A percentile compares a stretch with the other conserved stretches of the same genome.
Evolutionary conservation across 2,113 vertebrate species (phyloP).

Genomic region (Leuciscus idus): DNA sequence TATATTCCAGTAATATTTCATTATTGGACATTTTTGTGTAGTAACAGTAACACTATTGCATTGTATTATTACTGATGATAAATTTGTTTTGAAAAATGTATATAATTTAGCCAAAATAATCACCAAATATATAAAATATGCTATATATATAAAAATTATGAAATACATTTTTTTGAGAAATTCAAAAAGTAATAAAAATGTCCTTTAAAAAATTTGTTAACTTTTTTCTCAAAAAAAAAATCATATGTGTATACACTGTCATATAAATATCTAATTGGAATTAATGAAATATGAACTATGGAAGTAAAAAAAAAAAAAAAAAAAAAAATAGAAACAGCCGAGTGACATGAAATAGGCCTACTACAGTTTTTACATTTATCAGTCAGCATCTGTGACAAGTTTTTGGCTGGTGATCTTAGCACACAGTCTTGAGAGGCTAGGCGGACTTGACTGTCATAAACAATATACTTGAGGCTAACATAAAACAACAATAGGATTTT

Average conservation of each 20-base stretch:
- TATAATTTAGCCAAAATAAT: background rate
- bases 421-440: background rate
- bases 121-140: background rate
- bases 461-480: slow-evolving; percentile 26
- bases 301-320: slow-evolving; percentile 66
- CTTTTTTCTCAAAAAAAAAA: too few relatives aligned
- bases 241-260: background rate
- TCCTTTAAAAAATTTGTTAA: too few relatives aligned
- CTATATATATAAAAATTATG: background rate
- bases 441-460: slow-evolving; percentile 16
- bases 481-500: slow-evolving; percentile 35
- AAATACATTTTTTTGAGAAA: background rate
- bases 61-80: background rate
- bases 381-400: slow-evolving; percentile 72
- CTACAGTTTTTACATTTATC: slow-evolving; percentile 72
- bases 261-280: background rate
- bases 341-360: slow-evolving; percentile 66
- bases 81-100: background rate
- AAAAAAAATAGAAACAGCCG: slow-evolving; percentile 73
- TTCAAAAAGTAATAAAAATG: background rate
- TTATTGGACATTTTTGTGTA: background rate
- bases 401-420: slow-evolving; percentile 69
- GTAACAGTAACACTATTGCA: background rate
- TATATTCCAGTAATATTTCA: too few relatives aligned
- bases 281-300: too few relatives aligned